Evolutionary conservation across 1,140 invertebrate genomes (phyloP), one percentile per base, ranked within the genome.

Genomic region (Stegodyphus mimosarum): DNA sequence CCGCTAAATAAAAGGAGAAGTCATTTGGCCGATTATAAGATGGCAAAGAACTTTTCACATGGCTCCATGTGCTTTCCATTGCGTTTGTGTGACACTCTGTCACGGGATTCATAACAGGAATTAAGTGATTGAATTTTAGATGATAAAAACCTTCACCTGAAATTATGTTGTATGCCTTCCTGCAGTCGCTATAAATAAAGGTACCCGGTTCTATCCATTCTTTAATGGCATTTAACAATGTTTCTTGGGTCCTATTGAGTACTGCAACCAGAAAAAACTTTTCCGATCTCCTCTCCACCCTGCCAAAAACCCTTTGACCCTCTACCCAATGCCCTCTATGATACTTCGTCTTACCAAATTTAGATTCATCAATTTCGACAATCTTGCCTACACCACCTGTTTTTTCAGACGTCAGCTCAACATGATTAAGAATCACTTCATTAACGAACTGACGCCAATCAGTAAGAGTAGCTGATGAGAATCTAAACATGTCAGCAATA

Each of bases 161-260:
- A 6, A 86, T 13, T 10, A 5, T 33, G 13, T 70, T 17, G 51
- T 86, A 86, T 5, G 64, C 10, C 33, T 49, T 66, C 85, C 85
- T 84, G 15, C 73, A 72, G 51, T 86, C 79, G n/a, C 18, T 67
- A 48, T 69, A 70, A 33, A 86, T 55, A 10, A 17, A 60, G 7
- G 60, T 53, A 13, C 85, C 79, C 7, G 85, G 85, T 15, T 55
- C 13, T n/a, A 86, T 74, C 51, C 50, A 74, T 73, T 83, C 67
- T 17, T 80, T 73, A 83, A 83, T 86, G 6, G 73, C 11, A n/a
- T 6, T 13, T 9, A 86, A 18, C 17, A 86, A 73, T 7, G 85
- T 84, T 76, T 83, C 72, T 17, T 52, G 11, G 6, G 72, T 53
- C 18, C 72, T 74, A 52, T 74, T 18, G 6, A 53, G 11, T 18